A percentile compares a stretch with the other conserved stretches of the same genome.
Conservation (phyloP, 2,797 vertebrate genomes). For the Enteromius fasciolatus region DNA sequence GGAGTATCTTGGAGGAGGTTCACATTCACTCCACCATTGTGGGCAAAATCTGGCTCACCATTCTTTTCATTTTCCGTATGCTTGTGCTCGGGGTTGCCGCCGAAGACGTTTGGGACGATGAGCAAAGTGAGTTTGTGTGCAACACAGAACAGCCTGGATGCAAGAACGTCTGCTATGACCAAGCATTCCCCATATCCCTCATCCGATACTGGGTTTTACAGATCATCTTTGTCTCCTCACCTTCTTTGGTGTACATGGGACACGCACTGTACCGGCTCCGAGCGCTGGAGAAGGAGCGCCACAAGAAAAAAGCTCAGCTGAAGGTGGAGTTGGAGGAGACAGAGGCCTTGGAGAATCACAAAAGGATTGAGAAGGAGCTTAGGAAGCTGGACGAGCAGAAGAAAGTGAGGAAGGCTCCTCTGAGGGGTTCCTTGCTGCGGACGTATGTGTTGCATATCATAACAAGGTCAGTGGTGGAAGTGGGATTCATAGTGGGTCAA, state of each 20-base stretch:
- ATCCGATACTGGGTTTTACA: slow-evolving; percentile 96
- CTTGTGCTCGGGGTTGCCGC: slow-evolving; percentile 91
- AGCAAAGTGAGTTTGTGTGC: slow-evolving; percentile 93
- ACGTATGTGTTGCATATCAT: slow-evolving; percentile 95
- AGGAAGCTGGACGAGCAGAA: slow-evolving; percentile 90
- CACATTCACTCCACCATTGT: slow-evolving; percentile 94
- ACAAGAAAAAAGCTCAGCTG: slow-evolving; percentile 84
- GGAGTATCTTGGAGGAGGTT: slow-evolving; percentile 93
- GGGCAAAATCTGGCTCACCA: slow-evolving; percentile 96
- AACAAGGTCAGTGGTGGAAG: slow-evolving; percentile 88
- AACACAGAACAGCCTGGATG: slow-evolving; percentile 96
- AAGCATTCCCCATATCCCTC: slow-evolving; percentile 93
- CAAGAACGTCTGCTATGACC: slow-evolving; percentile 92
- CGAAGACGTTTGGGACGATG: slow-evolving; percentile 94
- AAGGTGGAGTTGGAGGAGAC: slow-evolving; percentile 85
- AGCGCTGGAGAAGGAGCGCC: slow-evolving; percentile 89
- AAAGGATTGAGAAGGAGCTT: slow-evolving; percentile 85
- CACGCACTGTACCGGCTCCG: slow-evolving; percentile 89
- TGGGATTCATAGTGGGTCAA: slow-evolving; percentile 92
- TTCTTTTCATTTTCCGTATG: slow-evolving; percentile 96
- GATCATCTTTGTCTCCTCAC: slow-evolving; percentile 94
- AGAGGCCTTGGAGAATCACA: slow-evolving; percentile 82
- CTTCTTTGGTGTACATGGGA: slow-evolving; percentile 94
- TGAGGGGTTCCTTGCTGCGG: slow-evolving; percentile 88
- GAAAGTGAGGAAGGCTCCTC: slow-evolving; percentile 89